phyloP scores from a whole-genome alignment of 1,140 invertebrate genomes.

The Drosophila fuyamai region DNA sequence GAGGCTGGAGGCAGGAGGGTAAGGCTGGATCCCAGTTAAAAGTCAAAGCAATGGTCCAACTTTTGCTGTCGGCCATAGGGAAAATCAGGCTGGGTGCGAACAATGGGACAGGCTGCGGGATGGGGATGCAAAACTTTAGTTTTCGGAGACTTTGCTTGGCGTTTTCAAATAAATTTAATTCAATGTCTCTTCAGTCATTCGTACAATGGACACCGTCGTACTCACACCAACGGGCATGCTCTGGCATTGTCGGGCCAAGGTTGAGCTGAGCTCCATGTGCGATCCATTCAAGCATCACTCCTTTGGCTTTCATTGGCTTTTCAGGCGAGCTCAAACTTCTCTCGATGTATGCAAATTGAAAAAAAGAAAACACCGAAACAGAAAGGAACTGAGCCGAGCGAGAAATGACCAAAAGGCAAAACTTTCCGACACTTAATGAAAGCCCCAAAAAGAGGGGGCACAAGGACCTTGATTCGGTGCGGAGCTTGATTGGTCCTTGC shows the following conservation, averaged over 20 bases:
- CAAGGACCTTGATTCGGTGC: slow-evolving; percentile 31
- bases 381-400: slow-evolving; percentile 7
- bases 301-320: slow-evolving; percentile 56
- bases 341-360: slow-evolving; percentile 70
- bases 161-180: slow-evolving; percentile 82
- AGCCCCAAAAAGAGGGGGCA: slow-evolving; percentile 20
- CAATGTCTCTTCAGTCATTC: slow-evolving; percentile 81
- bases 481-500: slow-evolving; percentile 60
- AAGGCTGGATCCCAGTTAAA: slow-evolving; percentile 19
- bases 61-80: slow-evolving; percentile 37
- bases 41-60: slow-evolving; percentile 43
- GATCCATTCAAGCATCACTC: slow-evolving; percentile 60
- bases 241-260: slow-evolving; percentile 65
- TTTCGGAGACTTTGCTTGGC: slow-evolving; percentile 63
- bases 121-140: slow-evolving; percentile 67
- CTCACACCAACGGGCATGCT: slow-evolving; percentile 19
- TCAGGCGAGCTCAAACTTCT: slow-evolving; percentile 41
- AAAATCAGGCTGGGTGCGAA: slow-evolving; percentile 19
- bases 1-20: background rate
- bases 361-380: slow-evolving; percentile 27
- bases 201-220: slow-evolving; percentile 57
- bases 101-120: background rate
- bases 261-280: slow-evolving; percentile 62
- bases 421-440: slow-evolving; percentile 81
- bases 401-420: slow-evolving; percentile 75